Percentiles rank a stretch among this genome's conserved stretches.
Evolutionary conservation across 2,888 invertebrate genomes (phyloP).

Genomic region (Leptopilina syphax): DNA sequence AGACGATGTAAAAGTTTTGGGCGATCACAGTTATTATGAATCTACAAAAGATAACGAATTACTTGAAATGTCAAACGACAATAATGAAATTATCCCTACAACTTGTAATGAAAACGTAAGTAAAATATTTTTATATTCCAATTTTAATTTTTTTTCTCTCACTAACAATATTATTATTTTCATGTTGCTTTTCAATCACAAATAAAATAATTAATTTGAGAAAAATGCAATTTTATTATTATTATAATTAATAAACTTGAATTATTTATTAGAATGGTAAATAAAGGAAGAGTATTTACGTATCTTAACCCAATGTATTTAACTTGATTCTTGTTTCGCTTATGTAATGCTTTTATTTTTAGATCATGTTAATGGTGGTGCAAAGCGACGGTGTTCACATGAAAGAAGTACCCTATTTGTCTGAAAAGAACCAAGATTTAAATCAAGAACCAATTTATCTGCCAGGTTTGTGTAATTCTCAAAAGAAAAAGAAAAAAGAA

Average conservation of each 20-base stretch:
- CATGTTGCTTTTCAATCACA: too few relatives aligned
- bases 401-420: constrained; percentile 68
- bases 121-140: background rate
- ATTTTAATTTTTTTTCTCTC: too few relatives aligned
- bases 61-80: constrained; percentile 55
- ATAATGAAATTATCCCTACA: constrained; percentile 59
- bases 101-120: constrained; percentile 69
- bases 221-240: too few relatives aligned
- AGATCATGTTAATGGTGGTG: constrained; percentile 75
- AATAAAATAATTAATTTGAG: too few relatives aligned
- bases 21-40: constrained; percentile 73
- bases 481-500: too few relatives aligned
- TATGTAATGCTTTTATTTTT: constrained; percentile 59
- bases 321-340: constrained; percentile 46
- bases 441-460: constrained; percentile 32
- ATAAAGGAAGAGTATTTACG: background rate
- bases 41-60: constrained; percentile 62
- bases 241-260: background rate
- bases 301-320: constrained; percentile 54
- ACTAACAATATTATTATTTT: too few relatives aligned
- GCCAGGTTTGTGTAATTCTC: background rate
- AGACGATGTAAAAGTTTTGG: constrained; percentile 64
- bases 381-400: constrained; percentile 70
- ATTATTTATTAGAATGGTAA: background rate
- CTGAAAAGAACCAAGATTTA: constrained; percentile 54